Conservation (phyloP, 2,113 vertebrate species). For the Pyrgilauda ruficollis region DNA sequence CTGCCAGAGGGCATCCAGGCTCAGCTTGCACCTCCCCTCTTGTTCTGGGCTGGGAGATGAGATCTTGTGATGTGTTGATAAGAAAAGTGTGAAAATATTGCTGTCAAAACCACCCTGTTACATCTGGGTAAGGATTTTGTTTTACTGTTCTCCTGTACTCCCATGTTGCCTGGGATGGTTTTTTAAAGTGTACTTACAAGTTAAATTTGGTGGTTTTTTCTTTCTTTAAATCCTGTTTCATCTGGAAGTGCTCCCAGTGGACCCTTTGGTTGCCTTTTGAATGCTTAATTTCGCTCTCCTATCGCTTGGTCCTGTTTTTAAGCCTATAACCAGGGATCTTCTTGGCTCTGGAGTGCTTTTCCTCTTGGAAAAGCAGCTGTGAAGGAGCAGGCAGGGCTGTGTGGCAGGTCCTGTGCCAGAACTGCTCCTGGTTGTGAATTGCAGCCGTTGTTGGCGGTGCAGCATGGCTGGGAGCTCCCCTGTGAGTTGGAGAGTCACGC, state of each 20-base stretch:
- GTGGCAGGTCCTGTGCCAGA: neutral
- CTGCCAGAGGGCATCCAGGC: neutral
- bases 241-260: neutral
- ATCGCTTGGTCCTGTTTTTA: neutral
- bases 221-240: neutral
- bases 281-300: neutral
- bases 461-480: neutral
- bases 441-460: neutral
- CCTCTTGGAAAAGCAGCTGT: neutral
- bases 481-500: neutral
- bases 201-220: neutral
- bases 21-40: fast-evolving
- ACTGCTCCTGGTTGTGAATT: neutral
- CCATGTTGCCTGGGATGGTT: neutral
- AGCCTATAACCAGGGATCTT: neutral
- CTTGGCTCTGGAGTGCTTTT: neutral
- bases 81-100: neutral
- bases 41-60: neutral
- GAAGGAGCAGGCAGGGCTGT: neutral
- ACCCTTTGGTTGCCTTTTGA: neutral
- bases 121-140: neutral
- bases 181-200: neutral
- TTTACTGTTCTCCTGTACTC: neutral
- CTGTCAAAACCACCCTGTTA: neutral
- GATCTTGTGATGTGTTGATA: neutral